These are phyloP conservation scores for Drosophila paranaensis DNA, from an alignment of 2,888 invertebrate genomes.

Conservation along the genomic window DNA sequence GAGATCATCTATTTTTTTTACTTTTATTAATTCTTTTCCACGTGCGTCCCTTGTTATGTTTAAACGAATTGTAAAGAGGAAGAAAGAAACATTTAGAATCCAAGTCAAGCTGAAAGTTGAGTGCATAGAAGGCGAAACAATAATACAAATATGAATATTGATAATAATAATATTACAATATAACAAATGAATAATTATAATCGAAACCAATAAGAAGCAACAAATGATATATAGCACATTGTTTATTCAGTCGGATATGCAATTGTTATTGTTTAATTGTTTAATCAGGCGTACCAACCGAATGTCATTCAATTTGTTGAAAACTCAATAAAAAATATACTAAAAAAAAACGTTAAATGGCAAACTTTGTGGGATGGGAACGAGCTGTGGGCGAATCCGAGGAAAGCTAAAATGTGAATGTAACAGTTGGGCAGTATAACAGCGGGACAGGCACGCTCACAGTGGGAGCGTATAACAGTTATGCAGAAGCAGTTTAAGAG, in stretches of 20 bases:
- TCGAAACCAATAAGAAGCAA: slow-evolving; percentile 22
- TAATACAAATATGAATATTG: slow-evolving; percentile 18
- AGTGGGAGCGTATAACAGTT: not conserved
- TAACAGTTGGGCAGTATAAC: not conserved
- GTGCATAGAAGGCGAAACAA: slow-evolving; percentile 56
- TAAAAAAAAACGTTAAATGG: slow-evolving; percentile 9
- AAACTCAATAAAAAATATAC: slow-evolving; percentile 63
- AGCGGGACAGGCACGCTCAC: not conserved
- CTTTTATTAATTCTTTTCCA: not conserved
- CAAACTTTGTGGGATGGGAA: not conserved
- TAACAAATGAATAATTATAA: slow-evolving; percentile 33
- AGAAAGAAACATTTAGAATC: slow-evolving; percentile 31
- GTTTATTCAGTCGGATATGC: slow-evolving; percentile 44
- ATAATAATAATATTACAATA: slow-evolving; percentile 39
- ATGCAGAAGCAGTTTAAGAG: no score
- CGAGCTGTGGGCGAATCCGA: not conserved
- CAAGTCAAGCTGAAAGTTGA: slow-evolving; percentile 56
- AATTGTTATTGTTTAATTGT: slow-evolving; percentile 64
- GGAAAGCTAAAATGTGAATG: not conserved
- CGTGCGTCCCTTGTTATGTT: slow-evolving; percentile 30
- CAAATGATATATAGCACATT: slow-evolving; percentile 31
- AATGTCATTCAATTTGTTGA: slow-evolving; percentile 68
- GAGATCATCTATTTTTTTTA: slow-evolving; percentile 5
- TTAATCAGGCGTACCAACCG: slow-evolving; percentile 58
- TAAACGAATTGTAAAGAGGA: slow-evolving; percentile 25